Evolutionary conservation across 2,113 vertebrate genomes (phyloP).

Genomic region (Myiopsitta monachus): DNA sequence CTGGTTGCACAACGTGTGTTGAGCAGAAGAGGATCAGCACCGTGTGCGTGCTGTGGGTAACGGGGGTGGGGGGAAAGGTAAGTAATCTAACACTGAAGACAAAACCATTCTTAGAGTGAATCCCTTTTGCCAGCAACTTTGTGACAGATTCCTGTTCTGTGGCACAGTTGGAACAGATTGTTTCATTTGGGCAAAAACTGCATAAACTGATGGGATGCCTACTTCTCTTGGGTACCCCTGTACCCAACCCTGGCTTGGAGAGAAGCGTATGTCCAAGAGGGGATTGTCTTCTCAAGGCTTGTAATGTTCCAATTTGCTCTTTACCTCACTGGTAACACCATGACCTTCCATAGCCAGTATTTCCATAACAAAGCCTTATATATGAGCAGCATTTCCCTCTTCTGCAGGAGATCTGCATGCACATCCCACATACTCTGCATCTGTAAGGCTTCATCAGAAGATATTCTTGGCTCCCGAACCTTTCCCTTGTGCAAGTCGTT

Average conservation of each 20-base stretch:
- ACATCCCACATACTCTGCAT: not conserved
- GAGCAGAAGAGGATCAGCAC: not conserved
- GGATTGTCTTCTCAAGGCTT: not conserved
- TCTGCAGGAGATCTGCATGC: not conserved
- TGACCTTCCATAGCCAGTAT: not conserved
- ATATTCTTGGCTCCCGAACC: not conserved
- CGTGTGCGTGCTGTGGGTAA: not conserved
- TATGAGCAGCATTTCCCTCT: not conserved
- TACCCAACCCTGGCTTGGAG: not conserved
- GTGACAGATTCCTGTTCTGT: not conserved
- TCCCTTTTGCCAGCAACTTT: not conserved
- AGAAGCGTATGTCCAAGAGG: not conserved
- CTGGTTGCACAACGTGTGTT: not conserved
- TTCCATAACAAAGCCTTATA: not conserved
- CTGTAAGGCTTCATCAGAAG: not conserved
- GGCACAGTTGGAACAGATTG: not conserved
- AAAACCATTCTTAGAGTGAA: not conserved
- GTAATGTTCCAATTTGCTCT: not conserved
- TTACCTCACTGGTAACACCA: not conserved
- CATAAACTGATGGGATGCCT: not conserved
- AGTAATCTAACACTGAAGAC: not conserved
- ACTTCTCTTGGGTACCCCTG: not conserved
- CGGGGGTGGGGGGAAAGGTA: not conserved
- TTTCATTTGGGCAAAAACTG: not conserved
- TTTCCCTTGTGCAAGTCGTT: not conserved